phyloP scores from a whole-genome alignment of 2,113 vertebrate genomes.

The Microtus oregoni region DNA sequence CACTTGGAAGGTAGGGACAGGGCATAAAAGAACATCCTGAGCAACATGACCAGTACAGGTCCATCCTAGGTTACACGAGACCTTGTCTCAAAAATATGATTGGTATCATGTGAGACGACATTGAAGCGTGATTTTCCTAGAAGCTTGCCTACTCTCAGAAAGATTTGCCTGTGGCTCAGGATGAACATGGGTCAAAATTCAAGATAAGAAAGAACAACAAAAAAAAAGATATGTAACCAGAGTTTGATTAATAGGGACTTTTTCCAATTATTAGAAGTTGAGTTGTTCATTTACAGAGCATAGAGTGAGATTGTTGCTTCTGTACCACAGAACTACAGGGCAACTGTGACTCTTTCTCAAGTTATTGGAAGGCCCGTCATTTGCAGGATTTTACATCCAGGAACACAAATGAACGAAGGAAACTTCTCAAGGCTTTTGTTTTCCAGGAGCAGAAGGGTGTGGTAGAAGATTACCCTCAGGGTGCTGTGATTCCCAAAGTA shows the following conservation, averaged over 20 bases:
- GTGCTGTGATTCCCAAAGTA: not conserved
- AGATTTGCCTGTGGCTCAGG: not conserved
- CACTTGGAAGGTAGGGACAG: not conserved
- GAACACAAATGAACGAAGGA: not conserved
- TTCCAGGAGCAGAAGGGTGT: not conserved
- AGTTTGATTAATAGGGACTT: not conserved
- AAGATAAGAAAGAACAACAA: not conserved
- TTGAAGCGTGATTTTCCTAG: not conserved
- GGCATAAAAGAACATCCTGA: not conserved
- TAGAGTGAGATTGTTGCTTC: not conserved
- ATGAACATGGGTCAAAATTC: not conserved
- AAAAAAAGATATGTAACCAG: not conserved
- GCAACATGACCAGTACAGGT: not conserved
- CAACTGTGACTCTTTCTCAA: not conserved
- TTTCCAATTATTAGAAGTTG: not conserved
- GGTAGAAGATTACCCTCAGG: conserved; percentile 8
- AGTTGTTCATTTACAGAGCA: not conserved
- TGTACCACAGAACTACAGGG: not conserved
- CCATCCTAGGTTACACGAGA: not conserved
- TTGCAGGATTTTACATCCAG: not conserved
- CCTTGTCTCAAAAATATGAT: not conserved
- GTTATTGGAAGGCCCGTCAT: not conserved
- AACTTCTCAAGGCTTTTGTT: not conserved
- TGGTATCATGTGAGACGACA: not conserved
- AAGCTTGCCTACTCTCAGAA: conserved; percentile 3